These are phyloP conservation scores for Sisor rabdophorus DNA, from an alignment of 2,113 vertebrate genomes.

Conservation along the genomic window DNA sequence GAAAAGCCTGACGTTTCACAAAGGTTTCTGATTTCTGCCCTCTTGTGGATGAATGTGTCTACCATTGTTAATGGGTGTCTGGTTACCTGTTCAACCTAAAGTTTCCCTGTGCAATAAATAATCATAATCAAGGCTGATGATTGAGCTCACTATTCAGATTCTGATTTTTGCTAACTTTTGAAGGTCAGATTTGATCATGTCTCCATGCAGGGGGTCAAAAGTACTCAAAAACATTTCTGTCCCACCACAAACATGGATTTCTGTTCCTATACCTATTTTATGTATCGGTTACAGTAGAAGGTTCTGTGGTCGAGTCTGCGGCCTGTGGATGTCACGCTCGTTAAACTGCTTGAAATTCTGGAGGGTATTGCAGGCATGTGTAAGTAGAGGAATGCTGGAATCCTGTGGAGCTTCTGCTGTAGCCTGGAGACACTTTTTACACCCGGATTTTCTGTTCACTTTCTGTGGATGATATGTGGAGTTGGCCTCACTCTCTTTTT, in stretches of 20 bases:
- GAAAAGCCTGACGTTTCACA: background rate
- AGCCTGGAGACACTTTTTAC: constrained; percentile 13
- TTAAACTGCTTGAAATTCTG: constrained; percentile 12
- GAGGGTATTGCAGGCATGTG: background rate
- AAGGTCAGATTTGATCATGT: background rate
- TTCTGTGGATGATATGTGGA: background rate
- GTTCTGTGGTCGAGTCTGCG: background rate
- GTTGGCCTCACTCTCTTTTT: background rate
- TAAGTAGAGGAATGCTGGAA: constrained; percentile 21
- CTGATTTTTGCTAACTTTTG: background rate
- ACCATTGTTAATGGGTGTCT: background rate
- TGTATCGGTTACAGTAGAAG: background rate
- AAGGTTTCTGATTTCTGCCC: background rate
- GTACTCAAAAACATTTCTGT: background rate
- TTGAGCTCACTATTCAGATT: background rate
- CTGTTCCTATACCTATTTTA: background rate
- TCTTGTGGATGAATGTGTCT: background rate
- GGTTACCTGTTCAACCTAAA: background rate
- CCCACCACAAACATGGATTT: background rate
- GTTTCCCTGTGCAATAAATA: background rate
- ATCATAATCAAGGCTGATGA: background rate
- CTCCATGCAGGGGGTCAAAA: background rate
- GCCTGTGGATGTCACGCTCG: background rate
- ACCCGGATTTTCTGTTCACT: background rate
- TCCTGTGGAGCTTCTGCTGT: constrained; percentile 24